Percentiles rank a stretch among this genome's conserved stretches.
These are phyloP conservation scores for Pantherophis alleghaniensis DNA, from an alignment of 2,797 vertebrate species.

Conservation along the genomic window DNA sequence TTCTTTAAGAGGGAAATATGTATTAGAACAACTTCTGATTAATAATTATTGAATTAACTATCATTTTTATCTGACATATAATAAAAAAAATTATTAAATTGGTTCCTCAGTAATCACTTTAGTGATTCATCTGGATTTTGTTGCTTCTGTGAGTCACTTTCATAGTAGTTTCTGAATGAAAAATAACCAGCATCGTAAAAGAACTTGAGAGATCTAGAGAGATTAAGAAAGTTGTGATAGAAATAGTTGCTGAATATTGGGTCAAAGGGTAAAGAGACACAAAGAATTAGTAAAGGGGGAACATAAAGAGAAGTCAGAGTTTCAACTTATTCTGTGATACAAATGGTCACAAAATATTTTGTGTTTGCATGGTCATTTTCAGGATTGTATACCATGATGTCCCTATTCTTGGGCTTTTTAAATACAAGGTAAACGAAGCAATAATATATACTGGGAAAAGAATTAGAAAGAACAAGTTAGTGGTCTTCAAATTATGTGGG, in stretches of 20 bases:
- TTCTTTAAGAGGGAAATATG: background rate
- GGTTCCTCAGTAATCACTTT: constrained; percentile 38
- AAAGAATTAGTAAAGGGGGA: background rate
- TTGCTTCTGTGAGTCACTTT: constrained; percentile 47
- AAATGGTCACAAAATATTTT: background rate
- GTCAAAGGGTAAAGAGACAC: background rate
- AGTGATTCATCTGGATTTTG: constrained; percentile 37
- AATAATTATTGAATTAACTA: constrained; percentile 47
- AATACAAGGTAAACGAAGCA: background rate
- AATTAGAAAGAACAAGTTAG: background rate
- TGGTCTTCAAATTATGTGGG: constrained; percentile 20
- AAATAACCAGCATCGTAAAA: background rate
- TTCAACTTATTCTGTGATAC: background rate
- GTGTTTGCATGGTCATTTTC: background rate
- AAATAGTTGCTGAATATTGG: constrained; percentile 21
- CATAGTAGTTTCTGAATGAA: background rate
- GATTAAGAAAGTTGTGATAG: constrained; percentile 25
- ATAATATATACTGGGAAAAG: background rate
- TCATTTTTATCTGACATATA: constrained; percentile 33
- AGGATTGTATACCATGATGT: background rate
- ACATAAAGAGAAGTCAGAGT: background rate
- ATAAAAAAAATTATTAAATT: constrained; percentile 47
- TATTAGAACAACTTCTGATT: constrained; percentile 31
- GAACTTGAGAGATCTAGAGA: constrained; percentile 1
- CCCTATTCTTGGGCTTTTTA: background rate